phyloP scores from a whole-genome alignment of 2,797 vertebrate genomes.

The Typhlichthys subterraneus region DNA sequence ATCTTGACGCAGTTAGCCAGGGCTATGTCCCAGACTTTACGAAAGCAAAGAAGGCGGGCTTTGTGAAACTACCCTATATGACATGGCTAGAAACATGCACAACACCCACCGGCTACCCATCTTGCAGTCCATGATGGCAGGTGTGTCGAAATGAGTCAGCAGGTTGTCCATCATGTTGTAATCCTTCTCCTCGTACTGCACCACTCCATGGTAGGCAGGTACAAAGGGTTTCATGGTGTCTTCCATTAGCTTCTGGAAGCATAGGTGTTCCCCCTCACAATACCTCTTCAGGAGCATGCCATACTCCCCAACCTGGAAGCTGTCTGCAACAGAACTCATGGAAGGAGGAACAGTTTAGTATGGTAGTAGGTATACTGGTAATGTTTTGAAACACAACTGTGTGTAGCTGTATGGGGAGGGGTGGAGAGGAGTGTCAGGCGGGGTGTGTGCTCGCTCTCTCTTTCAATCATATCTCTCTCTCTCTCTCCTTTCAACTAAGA shows the following conservation, averaged over 20 bases:
- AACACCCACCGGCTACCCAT: slow-evolving; percentile 84
- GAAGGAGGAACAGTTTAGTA: neutral
- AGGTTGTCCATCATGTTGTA: slow-evolving; percentile 91
- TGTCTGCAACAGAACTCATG: slow-evolving; percentile 50
- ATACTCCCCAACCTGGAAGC: slow-evolving; percentile 72
- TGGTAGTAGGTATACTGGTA: too few species aligned
- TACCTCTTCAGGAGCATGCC: slow-evolving; percentile 77
- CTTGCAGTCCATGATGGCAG: slow-evolving; percentile 92
- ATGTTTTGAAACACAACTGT: too few species aligned
- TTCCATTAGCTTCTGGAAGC: slow-evolving; percentile 73
- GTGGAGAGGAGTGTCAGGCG: too few species aligned
- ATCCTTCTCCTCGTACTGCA: slow-evolving; percentile 76
- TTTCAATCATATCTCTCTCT: too few species aligned
- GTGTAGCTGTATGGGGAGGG: too few species aligned
- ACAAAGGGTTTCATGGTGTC: slow-evolving; percentile 72
- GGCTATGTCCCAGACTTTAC: too few species aligned
- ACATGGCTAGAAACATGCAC: neutral
- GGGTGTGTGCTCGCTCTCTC: too few species aligned
- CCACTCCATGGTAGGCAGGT: slow-evolving; percentile 80
- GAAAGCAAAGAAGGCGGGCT: too few species aligned
- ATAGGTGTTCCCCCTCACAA: slow-evolving; percentile 73
- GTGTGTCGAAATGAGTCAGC: slow-evolving; percentile 80
- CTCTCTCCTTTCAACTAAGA: too few species aligned
- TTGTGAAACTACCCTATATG: neutral
- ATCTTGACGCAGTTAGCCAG: too few species aligned